phyloP scores from a whole-genome alignment of 1,140 invertebrate genomes.

The Ooceraea biroi region DNA sequence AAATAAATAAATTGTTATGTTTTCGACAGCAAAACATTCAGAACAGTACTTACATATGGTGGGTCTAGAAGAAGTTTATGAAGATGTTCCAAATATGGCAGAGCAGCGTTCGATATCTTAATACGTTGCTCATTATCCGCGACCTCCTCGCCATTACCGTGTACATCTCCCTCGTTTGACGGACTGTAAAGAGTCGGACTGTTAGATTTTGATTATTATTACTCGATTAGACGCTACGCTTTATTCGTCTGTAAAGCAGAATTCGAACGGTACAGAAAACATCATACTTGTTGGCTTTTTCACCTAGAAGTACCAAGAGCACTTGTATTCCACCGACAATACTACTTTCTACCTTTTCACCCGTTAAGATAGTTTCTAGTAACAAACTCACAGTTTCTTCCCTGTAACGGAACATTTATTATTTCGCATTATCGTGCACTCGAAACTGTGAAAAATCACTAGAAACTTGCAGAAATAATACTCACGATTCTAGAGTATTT shows the following conservation, averaged over 20 bases:
- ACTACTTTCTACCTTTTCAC: slow-evolving; percentile 90
- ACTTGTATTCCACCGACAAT: slow-evolving; percentile 93
- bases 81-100: slow-evolving; percentile 90
- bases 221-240: neutral
- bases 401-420: slow-evolving; percentile 85
- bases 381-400: slow-evolving; percentile 89
- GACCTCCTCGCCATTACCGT: slow-evolving; percentile 74
- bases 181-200: slow-evolving; percentile 17
- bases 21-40: neutral
- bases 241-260: neutral
- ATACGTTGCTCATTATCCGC: slow-evolving; percentile 78
- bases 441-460: neutral
- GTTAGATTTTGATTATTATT: neutral
- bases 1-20: slow-evolving; percentile 34
- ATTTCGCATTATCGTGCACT: slow-evolving; percentile 40
- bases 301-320: slow-evolving; percentile 90
- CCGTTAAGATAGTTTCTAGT: slow-evolving; percentile 90
- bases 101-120: slow-evolving; percentile 87
- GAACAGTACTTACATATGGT: slow-evolving; percentile 88
- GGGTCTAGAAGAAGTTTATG: slow-evolving; percentile 91
- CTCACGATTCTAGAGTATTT: slow-evolving; percentile 91
- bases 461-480: slow-evolving; percentile 65
- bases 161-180: slow-evolving; percentile 66
- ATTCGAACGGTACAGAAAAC: slow-evolving; percentile 35
- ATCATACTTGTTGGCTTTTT: slow-evolving; percentile 85